phyloP scores from a whole-genome alignment of 2,113 vertebrate genomes.

The Cnemophilus loriae region DNA sequence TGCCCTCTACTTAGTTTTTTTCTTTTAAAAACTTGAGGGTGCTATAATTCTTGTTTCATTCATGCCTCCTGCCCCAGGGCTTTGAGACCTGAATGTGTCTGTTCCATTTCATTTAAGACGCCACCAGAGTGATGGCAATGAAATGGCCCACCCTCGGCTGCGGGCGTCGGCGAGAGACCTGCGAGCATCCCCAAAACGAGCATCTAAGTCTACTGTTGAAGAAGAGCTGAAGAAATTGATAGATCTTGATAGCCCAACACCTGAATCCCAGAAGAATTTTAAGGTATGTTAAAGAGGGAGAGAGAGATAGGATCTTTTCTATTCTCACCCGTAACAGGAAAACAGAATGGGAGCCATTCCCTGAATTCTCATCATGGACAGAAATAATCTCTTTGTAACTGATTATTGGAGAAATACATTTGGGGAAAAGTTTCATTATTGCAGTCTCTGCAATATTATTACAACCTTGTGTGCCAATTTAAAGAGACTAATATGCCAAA shows the following conservation, averaged over 20 bases:
- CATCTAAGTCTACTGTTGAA: conserved; percentile 88
- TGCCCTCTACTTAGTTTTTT: neutral
- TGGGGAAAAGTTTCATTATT: neutral
- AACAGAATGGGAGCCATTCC: neutral
- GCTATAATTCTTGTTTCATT: neutral
- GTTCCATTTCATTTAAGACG: conserved; percentile 76
- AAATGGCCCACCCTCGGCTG: conserved; percentile 79
- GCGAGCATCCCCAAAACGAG: conserved; percentile 83
- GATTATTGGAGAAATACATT: neutral
- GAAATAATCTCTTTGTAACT: neutral
- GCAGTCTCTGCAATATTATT: neutral
- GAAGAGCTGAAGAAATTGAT: conserved; percentile 92
- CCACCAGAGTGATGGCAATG: conserved; percentile 88
- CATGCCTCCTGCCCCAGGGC: neutral
- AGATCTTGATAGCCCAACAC: conserved; percentile 83
- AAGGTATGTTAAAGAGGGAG: conserved; percentile 74
- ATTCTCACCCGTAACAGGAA: neutral
- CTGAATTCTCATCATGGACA: neutral
- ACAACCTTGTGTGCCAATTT: neutral
- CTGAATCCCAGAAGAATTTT: conserved; percentile 81
- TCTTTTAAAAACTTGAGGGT: neutral
- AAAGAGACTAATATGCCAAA: neutral
- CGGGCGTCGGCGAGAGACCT: conserved; percentile 89
- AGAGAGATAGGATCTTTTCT: neutral
- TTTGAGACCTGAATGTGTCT: conserved; percentile 36